These are phyloP conservation scores for Spodoptera litura DNA, from an alignment of 1,140 invertebrate species.

Conservation along the genomic window DNA sequence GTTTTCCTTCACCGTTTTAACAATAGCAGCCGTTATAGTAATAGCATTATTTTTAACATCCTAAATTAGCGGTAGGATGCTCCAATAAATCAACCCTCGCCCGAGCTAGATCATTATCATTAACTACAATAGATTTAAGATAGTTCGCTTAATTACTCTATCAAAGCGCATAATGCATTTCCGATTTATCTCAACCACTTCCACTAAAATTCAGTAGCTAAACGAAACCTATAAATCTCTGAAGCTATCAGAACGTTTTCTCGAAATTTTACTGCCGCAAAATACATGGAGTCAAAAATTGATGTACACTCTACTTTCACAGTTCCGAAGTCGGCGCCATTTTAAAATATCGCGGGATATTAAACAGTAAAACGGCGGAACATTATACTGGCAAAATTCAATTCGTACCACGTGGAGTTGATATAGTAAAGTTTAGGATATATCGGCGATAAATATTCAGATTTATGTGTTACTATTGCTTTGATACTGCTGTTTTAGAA, in stretches of 20 bases:
- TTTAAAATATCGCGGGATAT: conserved; percentile 5
- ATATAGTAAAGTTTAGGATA: too few species aligned
- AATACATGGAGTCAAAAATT: conserved; percentile 22
- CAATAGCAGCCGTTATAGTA: too few species aligned
- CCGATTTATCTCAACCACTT: background rate
- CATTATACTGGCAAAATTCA: too few species aligned
- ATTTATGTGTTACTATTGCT: too few species aligned
- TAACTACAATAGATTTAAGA: background rate
- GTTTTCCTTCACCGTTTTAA: too few species aligned
- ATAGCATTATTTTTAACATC: too few species aligned
- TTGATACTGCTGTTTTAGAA: too few species aligned
- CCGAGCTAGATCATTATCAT: background rate
- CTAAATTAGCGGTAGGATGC: too few species aligned
- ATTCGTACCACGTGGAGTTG: too few species aligned
- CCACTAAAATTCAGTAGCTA: conserved; percentile 6
- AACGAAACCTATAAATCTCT: conserved; percentile 23
- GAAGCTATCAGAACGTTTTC: conserved; percentile 1
- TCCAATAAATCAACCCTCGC: too few species aligned
- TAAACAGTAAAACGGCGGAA: too few species aligned
- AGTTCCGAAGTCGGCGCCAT: background rate
- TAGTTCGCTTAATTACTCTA: conserved; percentile 19
- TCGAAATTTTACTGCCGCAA: conserved; percentile 22
- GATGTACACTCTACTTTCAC: conserved; percentile 13
- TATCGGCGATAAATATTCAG: too few species aligned
- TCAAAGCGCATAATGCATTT: conserved; percentile 23